phyloP scores from a whole-genome alignment of 2,113 vertebrate species.

The Nyctibius bracteatus region DNA sequence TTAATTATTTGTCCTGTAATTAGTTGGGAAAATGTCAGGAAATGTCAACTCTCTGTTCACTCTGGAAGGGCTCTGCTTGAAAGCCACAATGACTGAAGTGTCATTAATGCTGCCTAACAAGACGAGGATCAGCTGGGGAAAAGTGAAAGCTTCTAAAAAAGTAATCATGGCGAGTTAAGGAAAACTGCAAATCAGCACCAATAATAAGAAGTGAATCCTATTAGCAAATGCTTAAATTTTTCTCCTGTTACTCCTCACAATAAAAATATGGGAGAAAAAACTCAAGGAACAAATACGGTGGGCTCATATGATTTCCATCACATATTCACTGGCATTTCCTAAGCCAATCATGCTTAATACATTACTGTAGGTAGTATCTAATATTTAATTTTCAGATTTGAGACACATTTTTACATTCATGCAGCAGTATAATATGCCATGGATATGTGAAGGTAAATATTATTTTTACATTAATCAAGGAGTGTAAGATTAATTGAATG shows the following conservation, averaged over 20 bases:
- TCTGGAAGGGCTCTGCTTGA: constrained; percentile 94
- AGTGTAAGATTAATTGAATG: background rate
- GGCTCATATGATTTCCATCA: constrained; percentile 48
- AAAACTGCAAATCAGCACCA: constrained; percentile 84
- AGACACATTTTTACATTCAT: constrained; percentile 18
- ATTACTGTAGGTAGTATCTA: constrained; percentile 19
- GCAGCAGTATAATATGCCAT: background rate
- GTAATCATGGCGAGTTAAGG: constrained; percentile 91
- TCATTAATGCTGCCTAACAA: constrained; percentile 99
- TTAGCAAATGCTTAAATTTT: constrained; percentile 87
- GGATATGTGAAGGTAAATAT: constrained; percentile 53
- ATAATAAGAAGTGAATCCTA: constrained; percentile 89
- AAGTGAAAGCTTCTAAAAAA: constrained; percentile 87
- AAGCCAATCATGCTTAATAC: constrained; percentile 17
- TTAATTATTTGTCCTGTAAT: constrained; percentile 99
- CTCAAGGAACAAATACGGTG: constrained; percentile 45
- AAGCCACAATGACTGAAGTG: constrained; percentile 98
- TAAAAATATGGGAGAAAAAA: constrained; percentile 65
- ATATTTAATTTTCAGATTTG: constrained; percentile 72
- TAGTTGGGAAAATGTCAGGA: constrained; percentile 99
- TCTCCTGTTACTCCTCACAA: constrained; percentile 69
- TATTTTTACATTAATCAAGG: constrained; percentile 19
- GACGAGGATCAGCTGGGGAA: constrained; percentile 92
- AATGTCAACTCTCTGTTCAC: constrained; percentile 99
- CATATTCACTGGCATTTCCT: constrained; percentile 25